Percentiles rank a stretch among this genome's conserved stretches.
Conservation (phyloP, 2,888 invertebrate genomes). For the Megastigmus dorsalis region DNA sequence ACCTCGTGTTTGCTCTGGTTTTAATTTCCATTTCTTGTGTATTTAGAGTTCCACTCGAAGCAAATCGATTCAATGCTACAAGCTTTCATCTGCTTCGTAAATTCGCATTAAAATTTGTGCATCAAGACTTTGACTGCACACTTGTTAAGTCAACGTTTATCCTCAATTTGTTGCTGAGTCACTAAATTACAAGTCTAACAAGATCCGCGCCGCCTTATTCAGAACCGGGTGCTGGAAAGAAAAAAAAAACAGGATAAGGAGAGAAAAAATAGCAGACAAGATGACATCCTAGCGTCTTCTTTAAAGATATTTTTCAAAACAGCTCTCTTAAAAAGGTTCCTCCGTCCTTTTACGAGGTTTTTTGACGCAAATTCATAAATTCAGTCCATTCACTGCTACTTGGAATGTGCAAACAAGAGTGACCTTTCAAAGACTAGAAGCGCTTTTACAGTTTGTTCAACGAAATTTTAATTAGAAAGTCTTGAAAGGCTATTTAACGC, state of each 20-base stretch:
- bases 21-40: constrained; percentile 7
- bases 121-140: constrained; percentile 59
- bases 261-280: too few species aligned
- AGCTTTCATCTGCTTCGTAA: constrained; percentile 8
- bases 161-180: constrained; percentile 45
- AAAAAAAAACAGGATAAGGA: neutral
- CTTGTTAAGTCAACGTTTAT: constrained; percentile 54
- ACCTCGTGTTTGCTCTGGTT: neutral
- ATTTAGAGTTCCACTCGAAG: constrained; percentile 12
- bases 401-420: too few species aligned
- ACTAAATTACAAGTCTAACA: constrained; percentile 60
- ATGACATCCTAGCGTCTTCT: neutral
- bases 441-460: too few species aligned
- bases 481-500: too few species aligned
- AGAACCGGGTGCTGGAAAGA: neutral
- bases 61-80: constrained; percentile 11
- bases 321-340: neutral
- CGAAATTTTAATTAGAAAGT: too few species aligned
- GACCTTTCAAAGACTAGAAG: too few species aligned
- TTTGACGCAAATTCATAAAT: too few species aligned
- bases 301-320: neutral
- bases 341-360: too few species aligned
- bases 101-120: constrained; percentile 56
- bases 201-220: neutral
- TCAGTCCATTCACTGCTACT: too few species aligned